Percentiles rank a stretch among this genome's conserved stretches.
Conservation (phyloP, 2,113 vertebrate species). For the Recurvirostra avosetta region DNA sequence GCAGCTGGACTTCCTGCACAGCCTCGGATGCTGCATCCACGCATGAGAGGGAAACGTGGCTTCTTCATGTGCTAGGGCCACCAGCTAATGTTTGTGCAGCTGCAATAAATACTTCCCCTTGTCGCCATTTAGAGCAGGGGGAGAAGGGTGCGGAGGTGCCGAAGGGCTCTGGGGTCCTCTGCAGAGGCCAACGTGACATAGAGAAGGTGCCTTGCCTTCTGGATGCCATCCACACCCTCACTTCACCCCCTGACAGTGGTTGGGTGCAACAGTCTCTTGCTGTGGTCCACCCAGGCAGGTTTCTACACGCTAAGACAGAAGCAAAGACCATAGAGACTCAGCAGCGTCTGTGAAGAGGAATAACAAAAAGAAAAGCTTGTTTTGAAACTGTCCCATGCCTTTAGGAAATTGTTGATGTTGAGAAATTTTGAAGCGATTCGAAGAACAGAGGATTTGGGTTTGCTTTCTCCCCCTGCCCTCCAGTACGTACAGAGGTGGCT, state of each 20-base stretch:
- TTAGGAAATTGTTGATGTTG: not conserved
- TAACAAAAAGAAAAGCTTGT: not conserved
- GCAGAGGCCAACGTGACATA: not conserved
- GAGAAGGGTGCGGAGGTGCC: not conserved
- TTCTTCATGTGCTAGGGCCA: not conserved
- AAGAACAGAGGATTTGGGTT: not conserved
- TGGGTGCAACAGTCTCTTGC: not conserved
- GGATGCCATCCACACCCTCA: not conserved
- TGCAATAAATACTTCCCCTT: not conserved
- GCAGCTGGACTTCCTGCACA: not conserved
- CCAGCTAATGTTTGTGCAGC: not conserved
- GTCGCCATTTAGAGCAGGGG: not conserved
- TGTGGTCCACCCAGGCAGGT: not conserved
- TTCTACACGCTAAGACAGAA: not conserved
- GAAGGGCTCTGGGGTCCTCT: not conserved
- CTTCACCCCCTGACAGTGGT: not conserved
- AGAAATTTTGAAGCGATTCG: not conserved
- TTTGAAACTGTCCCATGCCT: not conserved
- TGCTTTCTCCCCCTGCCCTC: not conserved
- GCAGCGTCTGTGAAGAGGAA: not conserved
- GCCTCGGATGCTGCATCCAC: not conserved
- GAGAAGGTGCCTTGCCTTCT: not conserved
- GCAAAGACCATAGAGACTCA: not conserved
- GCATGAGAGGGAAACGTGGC: not conserved
- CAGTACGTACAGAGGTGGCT: fast-evolving